Conservation (phyloP, 2,888 invertebrate species). For the Elegia similella region DNA sequence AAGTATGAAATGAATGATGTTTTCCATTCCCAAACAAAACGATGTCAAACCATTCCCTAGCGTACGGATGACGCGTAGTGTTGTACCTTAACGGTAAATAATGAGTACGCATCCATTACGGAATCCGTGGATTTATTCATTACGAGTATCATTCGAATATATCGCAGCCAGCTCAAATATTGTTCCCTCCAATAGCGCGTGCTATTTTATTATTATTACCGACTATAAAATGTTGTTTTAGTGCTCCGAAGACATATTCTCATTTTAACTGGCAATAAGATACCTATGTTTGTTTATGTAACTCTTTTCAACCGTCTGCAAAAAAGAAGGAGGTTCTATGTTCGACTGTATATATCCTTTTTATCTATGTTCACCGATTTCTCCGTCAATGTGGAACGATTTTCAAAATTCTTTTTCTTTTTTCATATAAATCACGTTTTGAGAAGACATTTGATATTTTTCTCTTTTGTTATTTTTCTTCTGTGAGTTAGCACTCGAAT, state of each 20-base stretch:
- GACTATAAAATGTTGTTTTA: constrained; percentile 8
- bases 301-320: no score
- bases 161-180: constrained; percentile 7
- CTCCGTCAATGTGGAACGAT: no score
- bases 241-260: constrained; percentile 9
- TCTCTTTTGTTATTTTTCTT: no score
- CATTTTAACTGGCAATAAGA: constrained; percentile 3
- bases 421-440: no score
- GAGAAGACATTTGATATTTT: no score
- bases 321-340: no score
- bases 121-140: constrained; percentile 16
- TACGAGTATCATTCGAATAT: constrained; percentile 1
- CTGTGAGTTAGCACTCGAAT: no score
- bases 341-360: no score
- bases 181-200: constrained; percentile 8
- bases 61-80: not conserved
- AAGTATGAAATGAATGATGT: not conserved
- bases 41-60: not conserved
- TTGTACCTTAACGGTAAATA: constrained; percentile 14
- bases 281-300: not conserved
- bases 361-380: no score
- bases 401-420: no score
- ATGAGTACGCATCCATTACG: constrained; percentile 11
- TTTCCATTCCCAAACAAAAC: not conserved
- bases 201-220: constrained; percentile 8